A percentile compares a stretch with the other conserved stretches of the same genome.
Conservation (phyloP, 2,113 vertebrate genomes). For the Silurus meridionalis region DNA sequence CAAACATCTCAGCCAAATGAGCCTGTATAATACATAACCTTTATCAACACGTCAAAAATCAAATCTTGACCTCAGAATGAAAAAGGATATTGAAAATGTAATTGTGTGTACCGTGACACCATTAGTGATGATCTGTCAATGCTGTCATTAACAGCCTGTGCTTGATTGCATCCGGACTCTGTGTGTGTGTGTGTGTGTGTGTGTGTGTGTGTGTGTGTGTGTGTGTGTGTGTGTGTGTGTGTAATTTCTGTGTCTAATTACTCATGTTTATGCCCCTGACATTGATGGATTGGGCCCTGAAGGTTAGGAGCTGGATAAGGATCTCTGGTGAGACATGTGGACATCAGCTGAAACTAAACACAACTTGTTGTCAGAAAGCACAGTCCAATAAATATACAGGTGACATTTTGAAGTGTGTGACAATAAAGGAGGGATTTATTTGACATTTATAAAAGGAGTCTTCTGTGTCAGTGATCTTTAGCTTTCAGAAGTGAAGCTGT, state of each 20-base stretch:
- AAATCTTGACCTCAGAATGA: neutral
- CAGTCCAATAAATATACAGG: neutral
- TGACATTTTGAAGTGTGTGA: neutral
- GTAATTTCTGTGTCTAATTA: conserved; percentile 23
- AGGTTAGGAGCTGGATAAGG: neutral
- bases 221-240: neutral
- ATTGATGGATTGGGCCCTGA: conserved; percentile 33
- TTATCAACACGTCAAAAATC: neutral
- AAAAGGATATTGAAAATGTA: neutral
- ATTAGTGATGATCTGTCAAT: conserved; percentile 44
- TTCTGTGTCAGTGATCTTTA: neutral
- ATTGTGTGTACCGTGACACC: neutral
- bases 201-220: conserved; percentile 11
- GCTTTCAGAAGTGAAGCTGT: too few relatives aligned
- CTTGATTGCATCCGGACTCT: conserved; percentile 27
- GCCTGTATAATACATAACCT: neutral
- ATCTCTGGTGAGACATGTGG: conserved; percentile 21
- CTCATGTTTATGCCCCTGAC: conserved; percentile 16
- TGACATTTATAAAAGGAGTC: neutral
- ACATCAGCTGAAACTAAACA: neutral
- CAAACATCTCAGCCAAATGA: neutral
- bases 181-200: neutral
- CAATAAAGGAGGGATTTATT: too few relatives aligned
- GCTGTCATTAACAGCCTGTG: conserved; percentile 40
- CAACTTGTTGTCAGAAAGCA: neutral